Evolutionary conservation across 2,888 invertebrate genomes (phyloP), one percentile per base, ranked within the genome.

Genomic region (Drosophila prostipennis): DNA sequence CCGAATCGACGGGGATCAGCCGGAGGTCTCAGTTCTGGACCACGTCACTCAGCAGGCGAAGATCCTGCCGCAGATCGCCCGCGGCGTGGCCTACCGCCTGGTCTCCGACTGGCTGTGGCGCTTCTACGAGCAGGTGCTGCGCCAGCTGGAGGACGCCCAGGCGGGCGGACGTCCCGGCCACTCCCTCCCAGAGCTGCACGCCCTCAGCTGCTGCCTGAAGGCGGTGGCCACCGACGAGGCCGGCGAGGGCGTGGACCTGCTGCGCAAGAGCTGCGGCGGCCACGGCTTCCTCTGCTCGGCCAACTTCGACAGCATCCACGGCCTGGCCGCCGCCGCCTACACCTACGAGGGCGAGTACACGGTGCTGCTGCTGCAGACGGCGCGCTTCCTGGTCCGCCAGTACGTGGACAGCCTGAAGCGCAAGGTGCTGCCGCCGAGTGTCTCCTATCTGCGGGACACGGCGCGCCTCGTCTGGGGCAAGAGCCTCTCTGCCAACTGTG

Each of bases 331-430:
- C 1, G 98, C 98, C 29, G 96, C 96, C 68, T 96, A 96, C 90
- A 98, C 98, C 2, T 98, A 98, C 90, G 98, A 99, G 93, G 98
- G 99, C 0, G 98, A 99, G 93, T 98, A 98, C 91, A 98, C 98
- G 0, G 98, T 99, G 39, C 93, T 99, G 84, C 93, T 96, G 68
- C 93, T 98, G 63, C 98, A 99, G 93, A 96, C 97, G 1, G 97
- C 98, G 2, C 93, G 95, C 76, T 97, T 95, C 90, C 93, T 97
- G 40, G 94, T 96, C 72, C 97, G 97, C 91, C 93, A 94, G 13
- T 96, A 95, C 94, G 94, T 94, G 86, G 94, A 94, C 77, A 94
- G 94, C 0, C 77, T 92, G 5, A 93, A 93, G 56, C 94, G 95
- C 0, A 92, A 93, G 69, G 78, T 92, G 6, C 89, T 96, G 75